These are phyloP conservation scores for Paramacrobiotus metropolitanus DNA, from an alignment of 1,140 invertebrate species.

Conservation along the genomic window DNA sequence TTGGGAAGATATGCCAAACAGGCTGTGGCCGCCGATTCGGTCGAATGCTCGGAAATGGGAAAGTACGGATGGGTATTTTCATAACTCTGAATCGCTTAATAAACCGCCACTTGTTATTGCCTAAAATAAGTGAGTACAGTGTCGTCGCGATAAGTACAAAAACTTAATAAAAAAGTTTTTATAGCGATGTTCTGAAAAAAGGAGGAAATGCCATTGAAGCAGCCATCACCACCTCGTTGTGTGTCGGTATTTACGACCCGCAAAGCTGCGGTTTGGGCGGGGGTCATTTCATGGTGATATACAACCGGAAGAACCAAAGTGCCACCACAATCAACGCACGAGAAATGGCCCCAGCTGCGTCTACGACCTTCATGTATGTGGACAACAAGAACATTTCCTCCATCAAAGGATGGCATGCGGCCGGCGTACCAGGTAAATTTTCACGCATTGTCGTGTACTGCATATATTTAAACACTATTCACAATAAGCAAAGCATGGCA, in stretches of 20 bases:
- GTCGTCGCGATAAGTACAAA: conserved; percentile 8
- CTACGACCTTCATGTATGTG: conserved; percentile 34
- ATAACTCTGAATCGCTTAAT: not conserved
- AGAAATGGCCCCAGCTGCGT: conserved; percentile 46
- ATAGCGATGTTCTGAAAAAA: conserved; percentile 40
- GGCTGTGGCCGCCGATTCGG: not conserved
- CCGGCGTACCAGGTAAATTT: not conserved
- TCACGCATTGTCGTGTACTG: too few relatives aligned
- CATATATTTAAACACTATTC: too few relatives aligned
- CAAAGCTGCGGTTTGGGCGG: conserved; percentile 72
- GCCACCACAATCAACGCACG: conserved; percentile 39
- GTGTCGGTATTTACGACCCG: conserved; percentile 54
- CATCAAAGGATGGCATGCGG: not conserved
- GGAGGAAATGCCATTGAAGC: conserved; percentile 72
- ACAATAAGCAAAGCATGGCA: too few relatives aligned
- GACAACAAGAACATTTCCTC: not conserved
- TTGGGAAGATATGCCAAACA: not conserved
- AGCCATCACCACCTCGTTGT: conserved; percentile 53
- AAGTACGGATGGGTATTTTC: not conserved
- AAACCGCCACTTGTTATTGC: not conserved
- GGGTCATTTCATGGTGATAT: conserved; percentile 59
- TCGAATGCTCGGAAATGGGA: not conserved
- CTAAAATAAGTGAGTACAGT: not conserved
- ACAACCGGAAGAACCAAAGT: conserved; percentile 27
- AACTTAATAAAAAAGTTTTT: too few relatives aligned